A percentile compares a stretch with the other conserved stretches of the same genome.
These are phyloP conservation scores for Borostomias antarcticus DNA, from an alignment of 2,797 vertebrate genomes.

Conservation along the genomic window DNA sequence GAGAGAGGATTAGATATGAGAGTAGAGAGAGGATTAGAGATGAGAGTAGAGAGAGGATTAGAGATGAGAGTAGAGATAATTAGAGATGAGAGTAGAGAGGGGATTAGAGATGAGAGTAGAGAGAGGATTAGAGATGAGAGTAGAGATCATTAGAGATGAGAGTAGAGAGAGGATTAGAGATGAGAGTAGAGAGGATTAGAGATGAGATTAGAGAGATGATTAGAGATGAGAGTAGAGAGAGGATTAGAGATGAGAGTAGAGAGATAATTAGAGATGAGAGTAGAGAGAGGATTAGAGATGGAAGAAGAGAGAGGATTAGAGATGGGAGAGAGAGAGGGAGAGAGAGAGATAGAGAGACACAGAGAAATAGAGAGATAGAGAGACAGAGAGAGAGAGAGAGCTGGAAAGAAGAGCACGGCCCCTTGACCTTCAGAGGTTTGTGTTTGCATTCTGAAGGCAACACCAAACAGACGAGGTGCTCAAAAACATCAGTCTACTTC, in stretches of 20 bases:
- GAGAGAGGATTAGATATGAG: neutral
- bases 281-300: neutral
- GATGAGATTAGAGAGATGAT: neutral
- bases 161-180: neutral
- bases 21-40: neutral
- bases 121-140: neutral
- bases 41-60: neutral
- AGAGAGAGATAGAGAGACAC: conserved; percentile 5
- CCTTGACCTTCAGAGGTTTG: neutral
- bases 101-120: neutral
- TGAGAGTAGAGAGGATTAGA: neutral
- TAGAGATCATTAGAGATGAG: too few species aligned
- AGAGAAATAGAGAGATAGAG: neutral
- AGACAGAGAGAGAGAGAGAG: conserved; percentile 7
- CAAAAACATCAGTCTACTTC: too few species aligned
- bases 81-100: too few species aligned
- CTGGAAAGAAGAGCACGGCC: neutral
- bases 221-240: too few species aligned
- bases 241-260: neutral
- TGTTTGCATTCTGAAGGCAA: too few species aligned
- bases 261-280: neutral
- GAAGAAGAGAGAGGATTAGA: neutral
- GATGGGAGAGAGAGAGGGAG: neutral
- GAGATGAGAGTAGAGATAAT: too few species aligned
- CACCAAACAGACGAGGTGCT: too few species aligned